Percentiles rank a stretch among this genome's conserved stretches.
Conservation (phyloP, 2,113 vertebrate genomes). For the Sturnira hondurensis region DNA sequence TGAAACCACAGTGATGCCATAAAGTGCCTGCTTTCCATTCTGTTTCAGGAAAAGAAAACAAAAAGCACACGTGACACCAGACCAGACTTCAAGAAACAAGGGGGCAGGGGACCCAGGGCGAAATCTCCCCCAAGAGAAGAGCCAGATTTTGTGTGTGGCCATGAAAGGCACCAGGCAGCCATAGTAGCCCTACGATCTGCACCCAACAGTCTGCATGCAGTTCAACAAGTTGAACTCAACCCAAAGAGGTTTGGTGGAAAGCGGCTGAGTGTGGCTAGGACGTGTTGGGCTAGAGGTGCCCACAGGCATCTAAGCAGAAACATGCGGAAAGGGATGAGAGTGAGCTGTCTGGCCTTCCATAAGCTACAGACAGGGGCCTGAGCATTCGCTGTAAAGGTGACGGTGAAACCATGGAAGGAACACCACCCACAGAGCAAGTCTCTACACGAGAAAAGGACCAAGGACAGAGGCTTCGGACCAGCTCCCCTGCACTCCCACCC, state of each 20-base stretch:
- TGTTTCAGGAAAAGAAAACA: neutral
- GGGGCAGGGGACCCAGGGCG: accelerated
- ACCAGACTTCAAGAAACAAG: accelerated
- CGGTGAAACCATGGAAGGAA: accelerated
- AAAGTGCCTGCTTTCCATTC: neutral
- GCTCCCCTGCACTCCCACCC: accelerated
- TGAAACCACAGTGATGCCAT: accelerated
- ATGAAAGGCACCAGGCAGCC: no score
- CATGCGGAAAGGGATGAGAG: accelerated
- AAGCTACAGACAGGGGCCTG: neutral
- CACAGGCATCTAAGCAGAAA: accelerated
- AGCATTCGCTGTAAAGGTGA: neutral
- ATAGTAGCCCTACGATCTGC: accelerated
- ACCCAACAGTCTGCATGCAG: accelerated
- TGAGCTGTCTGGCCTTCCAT: accelerated
- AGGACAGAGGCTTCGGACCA: neutral
- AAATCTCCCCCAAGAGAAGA: neutral
- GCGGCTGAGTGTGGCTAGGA: accelerated
- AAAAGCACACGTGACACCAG: neutral
- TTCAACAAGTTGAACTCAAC: no score
- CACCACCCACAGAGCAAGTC: accelerated
- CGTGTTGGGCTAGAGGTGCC: accelerated
- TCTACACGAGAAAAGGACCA: accelerated
- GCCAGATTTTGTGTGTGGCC: accelerated
- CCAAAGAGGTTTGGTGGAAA: neutral